Evolutionary conservation across 2,888 invertebrate genomes (phyloP).

Genomic region (Acronicta alni): DNA sequence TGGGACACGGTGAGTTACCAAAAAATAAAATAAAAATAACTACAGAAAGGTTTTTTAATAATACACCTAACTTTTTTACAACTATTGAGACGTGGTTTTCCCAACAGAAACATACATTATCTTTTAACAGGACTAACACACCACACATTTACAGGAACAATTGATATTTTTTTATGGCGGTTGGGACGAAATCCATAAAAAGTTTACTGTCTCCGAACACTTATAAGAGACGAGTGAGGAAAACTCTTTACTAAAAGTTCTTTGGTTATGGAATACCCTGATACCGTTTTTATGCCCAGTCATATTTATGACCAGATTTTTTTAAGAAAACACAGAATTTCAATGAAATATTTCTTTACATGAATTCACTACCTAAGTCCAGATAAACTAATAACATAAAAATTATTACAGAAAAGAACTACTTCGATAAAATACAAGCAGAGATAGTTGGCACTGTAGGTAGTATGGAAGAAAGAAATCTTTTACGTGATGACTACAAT

Average conservation of each 20-base stretch:
- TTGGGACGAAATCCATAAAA: conserved; percentile 48
- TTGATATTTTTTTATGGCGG: conserved; percentile 54
- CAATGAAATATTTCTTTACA: too few relatives aligned
- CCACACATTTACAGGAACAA: conserved; percentile 44
- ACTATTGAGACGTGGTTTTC: background rate
- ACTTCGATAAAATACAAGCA: too few relatives aligned
- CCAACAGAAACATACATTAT: conserved; percentile 10
- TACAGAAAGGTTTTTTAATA: background rate
- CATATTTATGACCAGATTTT: too few relatives aligned
- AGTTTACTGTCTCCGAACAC: conserved; percentile 42
- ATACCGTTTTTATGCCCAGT: conserved; percentile 20
- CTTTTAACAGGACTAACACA: conserved; percentile 23
- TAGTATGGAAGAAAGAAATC: too few relatives aligned
- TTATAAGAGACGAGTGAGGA: conserved; percentile 39
- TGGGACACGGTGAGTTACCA: too few relatives aligned
- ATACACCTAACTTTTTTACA: background rate
- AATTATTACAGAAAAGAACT: too few relatives aligned
- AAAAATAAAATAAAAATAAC: background rate
- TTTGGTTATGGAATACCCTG: conserved; percentile 35
- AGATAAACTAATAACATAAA: too few relatives aligned
- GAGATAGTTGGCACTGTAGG: too few relatives aligned
- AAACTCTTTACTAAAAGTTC: conserved; percentile 41
- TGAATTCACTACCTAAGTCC: too few relatives aligned
- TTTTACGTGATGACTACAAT: too few relatives aligned
- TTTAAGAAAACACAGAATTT: too few relatives aligned